Conservation (phyloP, 30 jellyfish, hydroid and myxozoan genomes). For the Chironex yamaguchii region DNA sequence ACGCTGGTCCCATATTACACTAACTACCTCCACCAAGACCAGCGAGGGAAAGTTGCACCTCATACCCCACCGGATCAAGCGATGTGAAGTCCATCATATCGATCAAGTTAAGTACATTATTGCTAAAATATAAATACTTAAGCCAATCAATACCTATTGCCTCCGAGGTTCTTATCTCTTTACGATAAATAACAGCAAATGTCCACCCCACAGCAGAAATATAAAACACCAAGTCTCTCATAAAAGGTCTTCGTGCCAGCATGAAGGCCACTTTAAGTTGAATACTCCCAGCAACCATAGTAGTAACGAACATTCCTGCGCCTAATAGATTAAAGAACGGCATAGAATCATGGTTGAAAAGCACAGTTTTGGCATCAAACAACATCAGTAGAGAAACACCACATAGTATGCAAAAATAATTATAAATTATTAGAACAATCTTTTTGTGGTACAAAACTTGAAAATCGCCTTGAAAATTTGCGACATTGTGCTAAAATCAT, state of each 20-base stretch:
- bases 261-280: conserved; percentile 70
- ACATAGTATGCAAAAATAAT: no score
- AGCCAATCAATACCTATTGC: conserved; percentile 75
- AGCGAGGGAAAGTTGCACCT: no score
- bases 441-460: no score
- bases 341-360: neutral
- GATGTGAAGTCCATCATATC: no score
- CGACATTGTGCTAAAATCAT: no score
- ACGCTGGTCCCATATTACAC: no score
- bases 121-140: neutral
- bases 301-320: conserved; percentile 92
- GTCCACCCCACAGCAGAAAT: conserved; percentile 91
- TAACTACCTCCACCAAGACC: no score
- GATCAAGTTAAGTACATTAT: no score
- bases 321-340: conserved; percentile 69
- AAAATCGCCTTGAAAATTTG: no score
- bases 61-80: no score
- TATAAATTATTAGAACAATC: no score
- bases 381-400: neutral
- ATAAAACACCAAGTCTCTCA: conserved; percentile 81
- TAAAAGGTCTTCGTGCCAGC: conserved; percentile 87
- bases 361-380: neutral
- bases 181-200: conserved; percentile 73
- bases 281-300: conserved; percentile 86
- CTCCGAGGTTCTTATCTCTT: conserved; percentile 82